phyloP scores from a whole-genome alignment of 2,888 invertebrate genomes.

The Polia nebulosa region DNA sequence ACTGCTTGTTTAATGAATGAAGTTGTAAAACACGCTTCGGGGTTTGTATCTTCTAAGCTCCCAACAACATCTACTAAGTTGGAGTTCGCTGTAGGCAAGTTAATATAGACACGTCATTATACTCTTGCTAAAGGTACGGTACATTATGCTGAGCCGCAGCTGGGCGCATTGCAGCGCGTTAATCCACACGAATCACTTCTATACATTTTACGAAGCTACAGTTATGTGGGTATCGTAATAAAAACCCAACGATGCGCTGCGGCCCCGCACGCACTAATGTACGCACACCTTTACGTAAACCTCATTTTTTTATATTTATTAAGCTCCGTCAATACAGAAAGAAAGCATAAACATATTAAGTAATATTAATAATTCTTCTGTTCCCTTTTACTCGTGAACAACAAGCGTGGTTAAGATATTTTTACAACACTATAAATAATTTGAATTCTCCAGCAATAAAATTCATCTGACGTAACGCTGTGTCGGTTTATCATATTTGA shows the following conservation, averaged over 20 bases:
- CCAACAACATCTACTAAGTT: constrained; percentile 24
- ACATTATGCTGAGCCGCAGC: constrained; percentile 36
- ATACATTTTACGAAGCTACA: constrained; percentile 42
- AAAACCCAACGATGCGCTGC: constrained; percentile 45
- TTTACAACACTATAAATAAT: constrained; percentile 22
- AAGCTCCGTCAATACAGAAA: constrained; percentile 34
- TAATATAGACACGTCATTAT: constrained; percentile 26
- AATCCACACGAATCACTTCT: constrained; percentile 47
- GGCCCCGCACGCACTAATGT: constrained; percentile 30
- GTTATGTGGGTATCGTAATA: constrained; percentile 38
- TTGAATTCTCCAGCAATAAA: constrained; percentile 12
- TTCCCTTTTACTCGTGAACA: constrained; percentile 13
- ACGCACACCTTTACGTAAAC: constrained; percentile 48
- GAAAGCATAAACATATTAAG: constrained; percentile 35
- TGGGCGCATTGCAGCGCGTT: constrained; percentile 44
- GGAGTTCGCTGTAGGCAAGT: constrained; percentile 24
- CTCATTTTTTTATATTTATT: constrained; percentile 37
- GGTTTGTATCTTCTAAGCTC: constrained; percentile 21
- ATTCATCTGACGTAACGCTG: constrained; percentile 6
- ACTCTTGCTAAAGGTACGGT: constrained; percentile 12
- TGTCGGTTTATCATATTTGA: constrained; percentile 16
- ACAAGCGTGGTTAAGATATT: constrained; percentile 13
- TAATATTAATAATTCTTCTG: constrained; percentile 39
- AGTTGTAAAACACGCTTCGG: constrained; percentile 12
- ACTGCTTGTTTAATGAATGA: constrained; percentile 8